Percentiles rank a stretch among this genome's conserved stretches.
Conservation (phyloP, 1,140 invertebrate species). For the Plectrocnemia conspersa region DNA sequence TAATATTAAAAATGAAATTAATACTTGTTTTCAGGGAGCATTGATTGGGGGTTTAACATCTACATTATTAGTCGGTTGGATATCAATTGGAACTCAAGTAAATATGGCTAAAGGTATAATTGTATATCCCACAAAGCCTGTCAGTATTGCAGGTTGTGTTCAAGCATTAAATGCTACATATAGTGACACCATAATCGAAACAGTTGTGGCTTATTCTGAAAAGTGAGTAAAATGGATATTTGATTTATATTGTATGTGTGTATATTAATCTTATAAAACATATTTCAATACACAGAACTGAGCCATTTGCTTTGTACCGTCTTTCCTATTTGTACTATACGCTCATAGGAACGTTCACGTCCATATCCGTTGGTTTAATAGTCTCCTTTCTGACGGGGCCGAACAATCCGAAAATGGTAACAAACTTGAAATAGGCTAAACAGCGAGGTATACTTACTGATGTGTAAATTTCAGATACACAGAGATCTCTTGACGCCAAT, state of each 20-base stretch:
- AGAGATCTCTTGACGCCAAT: constrained; percentile 46
- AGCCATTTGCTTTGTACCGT: constrained; percentile 58
- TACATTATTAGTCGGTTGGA: constrained; percentile 71
- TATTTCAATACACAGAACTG: constrained; percentile 40
- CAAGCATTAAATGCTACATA: neutral
- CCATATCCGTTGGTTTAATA: constrained; percentile 61
- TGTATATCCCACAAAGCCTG: constrained; percentile 52
- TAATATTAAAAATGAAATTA: too few species aligned
- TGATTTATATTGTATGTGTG: neutral
- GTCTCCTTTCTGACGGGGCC: constrained; percentile 65
- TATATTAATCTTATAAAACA: neutral
- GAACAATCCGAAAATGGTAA: constrained; percentile 54
- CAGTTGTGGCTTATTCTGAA: neutral
- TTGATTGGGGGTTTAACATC: constrained; percentile 66
- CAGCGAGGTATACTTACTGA: too few species aligned
- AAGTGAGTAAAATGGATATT: neutral
- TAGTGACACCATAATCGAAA: neutral
- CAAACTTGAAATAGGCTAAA: constrained; percentile 5
- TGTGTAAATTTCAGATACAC: too few species aligned
- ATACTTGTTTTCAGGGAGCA: constrained; percentile 61
- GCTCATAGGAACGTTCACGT: constrained; percentile 61
- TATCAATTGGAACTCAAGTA: constrained; percentile 78
- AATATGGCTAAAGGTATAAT: constrained; percentile 63
- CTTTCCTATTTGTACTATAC: constrained; percentile 67
- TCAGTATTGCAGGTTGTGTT: constrained; percentile 49